Percentiles rank a stretch among this genome's conserved stretches.
Conservation (phyloP, 2,113 vertebrate species). For the Lophius piscatorius region DNA sequence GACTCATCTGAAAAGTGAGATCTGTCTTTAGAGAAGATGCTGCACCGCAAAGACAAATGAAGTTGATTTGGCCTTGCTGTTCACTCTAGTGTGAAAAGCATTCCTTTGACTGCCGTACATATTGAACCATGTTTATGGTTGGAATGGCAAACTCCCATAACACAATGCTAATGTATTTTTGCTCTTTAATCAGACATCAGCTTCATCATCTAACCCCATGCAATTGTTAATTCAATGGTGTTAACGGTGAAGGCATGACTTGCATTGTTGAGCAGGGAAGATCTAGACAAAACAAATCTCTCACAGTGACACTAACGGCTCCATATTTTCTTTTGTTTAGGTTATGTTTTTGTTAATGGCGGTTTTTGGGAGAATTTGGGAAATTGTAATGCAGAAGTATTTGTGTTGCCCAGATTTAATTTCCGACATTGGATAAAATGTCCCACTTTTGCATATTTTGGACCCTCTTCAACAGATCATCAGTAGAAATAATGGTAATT, state of each 20-base stretch:
- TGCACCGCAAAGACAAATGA: constrained; percentile 56
- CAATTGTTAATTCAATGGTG: constrained; percentile 64
- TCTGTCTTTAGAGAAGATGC: constrained; percentile 63
- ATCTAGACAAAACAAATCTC: constrained; percentile 42
- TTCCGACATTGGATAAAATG: too few relatives aligned
- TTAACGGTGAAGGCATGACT: too few relatives aligned
- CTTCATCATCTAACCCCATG: constrained; percentile 61
- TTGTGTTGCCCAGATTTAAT: too few relatives aligned
- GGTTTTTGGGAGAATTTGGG: constrained; percentile 10
- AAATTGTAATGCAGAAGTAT: too few relatives aligned
- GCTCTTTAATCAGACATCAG: constrained; percentile 68
- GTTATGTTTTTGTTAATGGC: constrained; percentile 27
- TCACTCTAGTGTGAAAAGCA: constrained; percentile 52
- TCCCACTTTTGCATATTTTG: too few relatives aligned
- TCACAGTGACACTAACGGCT: constrained; percentile 26
- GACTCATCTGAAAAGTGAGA: constrained; percentile 57
- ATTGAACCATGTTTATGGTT: constrained; percentile 61
- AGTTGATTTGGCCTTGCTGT: constrained; percentile 56
- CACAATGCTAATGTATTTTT: constrained; percentile 68
- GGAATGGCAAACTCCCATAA: constrained; percentile 61
- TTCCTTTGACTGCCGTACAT: constrained; percentile 48
- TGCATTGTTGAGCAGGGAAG: too few relatives aligned
- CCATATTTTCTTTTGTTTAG: constrained; percentile 24
- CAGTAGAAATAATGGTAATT: too few relatives aligned
- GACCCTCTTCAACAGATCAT: too few relatives aligned